Evolutionary conservation across 2,888 invertebrate genomes (phyloP).

Genomic region (Unio delphinus): DNA sequence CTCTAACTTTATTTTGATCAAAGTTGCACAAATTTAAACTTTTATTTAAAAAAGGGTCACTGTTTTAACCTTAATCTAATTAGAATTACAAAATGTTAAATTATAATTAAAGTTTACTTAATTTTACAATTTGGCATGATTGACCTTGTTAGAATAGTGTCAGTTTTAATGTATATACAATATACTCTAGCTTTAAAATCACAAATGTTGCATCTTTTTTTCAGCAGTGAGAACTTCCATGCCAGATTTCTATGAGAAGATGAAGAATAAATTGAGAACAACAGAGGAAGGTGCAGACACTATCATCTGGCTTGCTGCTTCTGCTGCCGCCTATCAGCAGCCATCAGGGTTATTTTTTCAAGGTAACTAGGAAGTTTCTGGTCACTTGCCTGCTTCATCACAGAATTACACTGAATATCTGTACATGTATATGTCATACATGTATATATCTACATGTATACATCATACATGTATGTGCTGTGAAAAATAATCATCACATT

Average conservation of each 20-base stretch:
- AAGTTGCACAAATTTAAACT: too few species aligned
- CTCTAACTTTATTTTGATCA: too few species aligned
- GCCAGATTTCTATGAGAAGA: conserved; percentile 71
- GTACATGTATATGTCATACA: too few species aligned
- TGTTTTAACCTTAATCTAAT: too few species aligned
- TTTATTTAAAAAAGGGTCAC: too few species aligned
- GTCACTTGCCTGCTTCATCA: background rate
- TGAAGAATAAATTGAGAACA: conserved; percentile 71
- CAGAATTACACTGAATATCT: background rate
- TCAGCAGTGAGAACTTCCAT: conserved; percentile 63
- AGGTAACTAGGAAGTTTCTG: conserved; percentile 41
- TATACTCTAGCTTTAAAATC: background rate
- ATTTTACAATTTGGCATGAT: too few species aligned
- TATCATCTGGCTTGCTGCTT: conserved; percentile 72
- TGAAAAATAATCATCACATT: too few species aligned
- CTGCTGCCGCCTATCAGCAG: conserved; percentile 59
- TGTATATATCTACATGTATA: too few species aligned
- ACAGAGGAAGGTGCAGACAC: conserved; percentile 73
- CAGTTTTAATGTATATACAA: background rate
- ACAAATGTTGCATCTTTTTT: conserved; percentile 10
- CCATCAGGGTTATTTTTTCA: conserved; percentile 72
- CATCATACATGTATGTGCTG: too few species aligned
- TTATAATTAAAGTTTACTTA: too few species aligned
- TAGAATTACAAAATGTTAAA: too few species aligned
- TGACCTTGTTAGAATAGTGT: background rate